Evolutionary conservation across 2,888 invertebrate genomes (phyloP).

Genomic region (Allacma fusca): DNA sequence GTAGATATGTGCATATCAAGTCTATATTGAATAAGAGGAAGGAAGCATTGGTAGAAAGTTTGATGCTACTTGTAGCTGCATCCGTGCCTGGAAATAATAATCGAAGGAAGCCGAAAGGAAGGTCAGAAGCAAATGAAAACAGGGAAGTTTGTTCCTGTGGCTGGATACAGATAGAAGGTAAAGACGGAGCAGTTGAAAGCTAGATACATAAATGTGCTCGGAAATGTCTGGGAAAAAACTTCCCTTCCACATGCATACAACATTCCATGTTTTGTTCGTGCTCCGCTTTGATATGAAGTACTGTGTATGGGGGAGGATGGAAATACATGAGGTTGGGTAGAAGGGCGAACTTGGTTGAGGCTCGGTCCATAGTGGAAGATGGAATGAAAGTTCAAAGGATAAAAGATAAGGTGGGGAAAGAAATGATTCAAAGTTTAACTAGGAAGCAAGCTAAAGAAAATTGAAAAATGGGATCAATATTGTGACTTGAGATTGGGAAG

Average conservation of each 20-base stretch:
- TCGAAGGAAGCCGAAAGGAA: background rate
- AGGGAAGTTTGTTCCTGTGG: background rate
- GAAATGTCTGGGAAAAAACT: too few relatives aligned
- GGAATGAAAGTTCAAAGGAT: slow-evolving; percentile 5
- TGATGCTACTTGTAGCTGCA: too few relatives aligned
- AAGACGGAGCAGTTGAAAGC: too few relatives aligned
- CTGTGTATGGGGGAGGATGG: background rate
- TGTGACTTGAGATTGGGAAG: slow-evolving; percentile 24
- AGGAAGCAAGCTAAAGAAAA: background rate
- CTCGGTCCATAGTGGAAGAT: background rate
- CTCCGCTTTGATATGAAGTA: too few relatives aligned
- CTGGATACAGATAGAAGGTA: background rate
- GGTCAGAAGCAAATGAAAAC: background rate
- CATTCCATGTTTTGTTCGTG: too few relatives aligned
- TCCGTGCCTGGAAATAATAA: background rate
- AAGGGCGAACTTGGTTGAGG: too few relatives aligned
- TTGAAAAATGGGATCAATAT: slow-evolving; percentile 28
- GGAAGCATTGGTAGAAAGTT: too few relatives aligned
- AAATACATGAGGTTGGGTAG: background rate
- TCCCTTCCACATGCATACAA: too few relatives aligned
- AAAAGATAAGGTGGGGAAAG: slow-evolving; percentile 16
- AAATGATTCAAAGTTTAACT: slow-evolving; percentile 13
- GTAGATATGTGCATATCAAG: too few relatives aligned
- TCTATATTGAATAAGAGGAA: too few relatives aligned
- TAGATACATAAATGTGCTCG: too few relatives aligned